Percentiles rank a stretch among this genome's conserved stretches.
phyloP scores from a whole-genome alignment of 1,140 invertebrate species.

The Cyclargus thomasi region DNA sequence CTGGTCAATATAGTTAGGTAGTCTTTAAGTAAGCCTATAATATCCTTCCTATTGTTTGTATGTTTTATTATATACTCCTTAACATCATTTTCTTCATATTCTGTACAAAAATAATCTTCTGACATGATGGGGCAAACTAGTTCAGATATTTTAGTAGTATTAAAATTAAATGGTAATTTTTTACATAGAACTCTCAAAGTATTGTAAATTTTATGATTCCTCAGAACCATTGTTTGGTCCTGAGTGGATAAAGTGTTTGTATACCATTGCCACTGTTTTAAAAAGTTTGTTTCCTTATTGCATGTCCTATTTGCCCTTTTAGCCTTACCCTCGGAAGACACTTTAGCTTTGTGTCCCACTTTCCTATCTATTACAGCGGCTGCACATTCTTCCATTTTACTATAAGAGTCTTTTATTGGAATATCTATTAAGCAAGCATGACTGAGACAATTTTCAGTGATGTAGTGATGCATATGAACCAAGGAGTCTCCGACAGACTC shows the following conservation, averaged over 20 bases:
- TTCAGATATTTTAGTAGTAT: conserved; percentile 78
- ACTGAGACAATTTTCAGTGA: conserved; percentile 75
- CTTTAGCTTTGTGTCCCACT: conserved; percentile 7
- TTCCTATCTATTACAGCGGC: conserved; percentile 49
- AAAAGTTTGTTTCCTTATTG: conserved; percentile 69
- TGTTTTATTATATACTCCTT: conserved; percentile 78
- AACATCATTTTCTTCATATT: conserved; percentile 79
- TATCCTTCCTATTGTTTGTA: conserved; percentile 70
- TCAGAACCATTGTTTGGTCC: conserved; percentile 67
- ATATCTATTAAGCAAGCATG: conserved; percentile 64
- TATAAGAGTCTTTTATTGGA: conserved; percentile 39
- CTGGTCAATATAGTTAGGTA: conserved; percentile 76
- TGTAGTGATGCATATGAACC: conserved; percentile 80
- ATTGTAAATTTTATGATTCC: conserved; percentile 79
- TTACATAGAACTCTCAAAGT: conserved; percentile 77
- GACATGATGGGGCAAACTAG: conserved; percentile 55
- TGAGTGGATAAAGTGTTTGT: conserved; percentile 81
- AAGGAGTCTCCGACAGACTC: conserved; percentile 80
- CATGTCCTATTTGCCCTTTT: background rate
- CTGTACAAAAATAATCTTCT: conserved; percentile 79
- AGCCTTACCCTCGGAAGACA: background rate
- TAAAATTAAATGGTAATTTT: conserved; percentile 80
- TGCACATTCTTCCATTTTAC: conserved; percentile 37
- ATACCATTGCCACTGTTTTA: conserved; percentile 84
- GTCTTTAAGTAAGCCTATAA: conserved; percentile 79